phyloP scores from a whole-genome alignment of 2,888 invertebrate genomes.

The Pocota personata region DNA sequence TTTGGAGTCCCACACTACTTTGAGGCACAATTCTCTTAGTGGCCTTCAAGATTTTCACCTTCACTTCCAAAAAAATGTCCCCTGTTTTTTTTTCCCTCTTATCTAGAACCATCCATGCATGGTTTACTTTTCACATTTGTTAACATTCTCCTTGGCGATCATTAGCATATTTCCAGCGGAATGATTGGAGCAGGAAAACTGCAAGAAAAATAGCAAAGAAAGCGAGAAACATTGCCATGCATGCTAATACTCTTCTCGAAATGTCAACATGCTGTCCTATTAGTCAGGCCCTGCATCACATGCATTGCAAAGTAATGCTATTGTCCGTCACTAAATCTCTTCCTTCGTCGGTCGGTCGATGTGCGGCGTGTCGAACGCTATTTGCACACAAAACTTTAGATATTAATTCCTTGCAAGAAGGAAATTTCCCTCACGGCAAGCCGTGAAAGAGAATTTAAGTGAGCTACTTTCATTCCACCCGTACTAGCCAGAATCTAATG shows the following conservation, averaged over 20 bases:
- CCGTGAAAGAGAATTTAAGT: constrained; percentile 6
- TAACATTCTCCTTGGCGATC: constrained; percentile 18
- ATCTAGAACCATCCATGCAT: neutral
- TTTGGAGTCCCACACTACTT: no score
- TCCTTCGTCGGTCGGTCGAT: constrained; percentile 11
- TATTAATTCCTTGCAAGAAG: constrained; percentile 46
- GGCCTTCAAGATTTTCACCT: constrained; percentile 14
- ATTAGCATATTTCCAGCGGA: constrained; percentile 42
- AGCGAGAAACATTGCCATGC: constrained; percentile 29
- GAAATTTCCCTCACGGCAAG: constrained; percentile 28
- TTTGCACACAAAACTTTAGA: constrained; percentile 46
- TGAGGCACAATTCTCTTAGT: no score
- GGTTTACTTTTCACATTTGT: constrained; percentile 35
- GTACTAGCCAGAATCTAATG: neutral
- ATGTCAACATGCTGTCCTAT: constrained; percentile 64
- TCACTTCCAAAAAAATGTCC: neutral
- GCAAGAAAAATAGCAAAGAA: constrained; percentile 15
- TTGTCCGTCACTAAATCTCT: constrained; percentile 32
- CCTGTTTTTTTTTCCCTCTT: neutral
- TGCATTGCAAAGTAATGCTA: constrained; percentile 45
- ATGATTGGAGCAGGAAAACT: constrained; percentile 12
- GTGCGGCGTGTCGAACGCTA: constrained; percentile 16
- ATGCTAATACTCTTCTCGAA: constrained; percentile 42
- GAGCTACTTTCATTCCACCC: constrained; percentile 44
- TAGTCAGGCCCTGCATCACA: constrained; percentile 59